Conservation (phyloP, 1,140 invertebrate genomes). For the Zaprionus capensis region DNA sequence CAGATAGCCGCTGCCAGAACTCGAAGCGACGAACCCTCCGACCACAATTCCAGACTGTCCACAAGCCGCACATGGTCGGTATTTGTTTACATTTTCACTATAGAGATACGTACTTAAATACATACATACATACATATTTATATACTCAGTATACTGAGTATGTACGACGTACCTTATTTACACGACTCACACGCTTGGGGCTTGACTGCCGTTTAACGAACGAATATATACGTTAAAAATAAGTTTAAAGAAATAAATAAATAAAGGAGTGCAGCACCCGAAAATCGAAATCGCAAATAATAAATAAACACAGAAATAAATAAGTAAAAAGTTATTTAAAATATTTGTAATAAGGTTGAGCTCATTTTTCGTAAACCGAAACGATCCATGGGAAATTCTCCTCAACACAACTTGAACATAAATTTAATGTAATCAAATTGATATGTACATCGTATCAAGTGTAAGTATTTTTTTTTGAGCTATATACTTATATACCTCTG, state of each 20-base stretch:
- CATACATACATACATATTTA: constrained; percentile 12
- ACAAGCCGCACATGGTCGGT: constrained; percentile 40
- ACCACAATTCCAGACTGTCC: constrained; percentile 1
- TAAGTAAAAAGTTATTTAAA: constrained; percentile 10
- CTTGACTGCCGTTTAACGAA: constrained; percentile 31
- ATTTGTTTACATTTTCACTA: constrained; percentile 43
- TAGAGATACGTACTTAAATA: constrained; percentile 2
- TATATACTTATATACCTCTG: neutral
- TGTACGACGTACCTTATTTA: neutral
- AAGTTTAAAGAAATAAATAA: neutral
- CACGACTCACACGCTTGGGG: neutral
- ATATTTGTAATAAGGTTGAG: neutral
- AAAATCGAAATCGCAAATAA: constrained; percentile 15
- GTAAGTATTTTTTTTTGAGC: neutral
- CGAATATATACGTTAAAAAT: neutral
- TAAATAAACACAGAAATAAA: neutral
- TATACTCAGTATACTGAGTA: constrained; percentile 9
- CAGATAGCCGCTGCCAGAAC: constrained; percentile 3
- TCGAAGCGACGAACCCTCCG: constrained; percentile 6
- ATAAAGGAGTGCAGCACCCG: neutral
- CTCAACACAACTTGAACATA: neutral
- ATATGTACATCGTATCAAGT: neutral
- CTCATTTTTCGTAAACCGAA: constrained; percentile 4
- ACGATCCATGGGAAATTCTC: constrained; percentile 14
- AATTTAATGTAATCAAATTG: neutral